Percentiles rank a stretch among this genome's conserved stretches.
Evolutionary conservation across 2,113 vertebrate species (phyloP).

Genomic region (Chauna torquata): DNA sequence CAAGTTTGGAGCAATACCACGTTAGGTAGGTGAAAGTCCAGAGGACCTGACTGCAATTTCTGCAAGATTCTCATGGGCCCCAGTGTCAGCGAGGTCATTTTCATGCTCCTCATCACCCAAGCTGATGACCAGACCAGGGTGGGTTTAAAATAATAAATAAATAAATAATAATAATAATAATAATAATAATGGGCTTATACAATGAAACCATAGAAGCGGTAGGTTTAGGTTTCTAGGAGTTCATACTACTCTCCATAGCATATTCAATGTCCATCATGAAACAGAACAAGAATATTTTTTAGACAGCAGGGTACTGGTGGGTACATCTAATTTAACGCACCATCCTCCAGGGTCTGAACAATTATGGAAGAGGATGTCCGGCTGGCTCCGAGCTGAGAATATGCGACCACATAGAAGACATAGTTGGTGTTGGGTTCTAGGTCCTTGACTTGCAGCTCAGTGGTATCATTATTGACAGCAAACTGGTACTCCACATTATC

Average conservation of each 20-base stretch:
- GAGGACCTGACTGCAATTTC: background rate
- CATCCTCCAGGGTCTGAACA: constrained; percentile 91
- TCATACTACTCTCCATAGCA: background rate
- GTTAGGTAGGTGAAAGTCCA: background rate
- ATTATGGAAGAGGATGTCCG: constrained; percentile 83
- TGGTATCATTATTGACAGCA: constrained; percentile 96
- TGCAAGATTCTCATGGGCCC: background rate
- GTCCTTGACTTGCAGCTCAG: constrained; percentile 91
- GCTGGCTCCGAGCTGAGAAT: constrained; percentile 93
- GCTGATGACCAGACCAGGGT: background rate
- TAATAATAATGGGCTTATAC: no score
- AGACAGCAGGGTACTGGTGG: background rate
- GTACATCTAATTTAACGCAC: constrained; percentile 76
- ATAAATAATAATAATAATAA: no score
- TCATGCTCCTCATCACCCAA: background rate
- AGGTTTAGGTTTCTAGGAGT: background rate
- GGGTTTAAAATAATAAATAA: no score
- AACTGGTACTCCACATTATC: constrained; percentile 96
- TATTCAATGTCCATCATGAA: background rate
- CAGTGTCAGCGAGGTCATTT: background rate
- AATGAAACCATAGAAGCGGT: background rate
- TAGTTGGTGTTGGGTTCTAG: constrained; percentile 92
- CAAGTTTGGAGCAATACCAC: background rate
- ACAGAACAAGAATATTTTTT: background rate
- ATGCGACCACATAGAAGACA: constrained; percentile 94